A percentile compares a stretch with the other conserved stretches of the same genome.
These are phyloP conservation scores for Leucoraja ocellata DNA, from an alignment of 2,797 vertebrate species.

Conservation along the genomic window DNA sequence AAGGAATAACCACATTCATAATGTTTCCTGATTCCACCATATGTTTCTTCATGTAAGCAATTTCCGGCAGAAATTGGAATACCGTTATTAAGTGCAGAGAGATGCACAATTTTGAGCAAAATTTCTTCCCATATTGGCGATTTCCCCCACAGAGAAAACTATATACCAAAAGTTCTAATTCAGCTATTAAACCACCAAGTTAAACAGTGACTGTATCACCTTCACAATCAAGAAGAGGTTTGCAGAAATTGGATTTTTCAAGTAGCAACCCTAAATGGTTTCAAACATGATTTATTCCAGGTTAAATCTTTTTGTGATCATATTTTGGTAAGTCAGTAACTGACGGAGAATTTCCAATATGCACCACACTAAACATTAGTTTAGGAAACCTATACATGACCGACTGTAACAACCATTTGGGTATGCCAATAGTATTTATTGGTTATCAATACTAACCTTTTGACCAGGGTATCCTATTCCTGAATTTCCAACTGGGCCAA, in stretches of 20 bases:
- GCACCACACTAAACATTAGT: neutral
- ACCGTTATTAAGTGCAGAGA: neutral
- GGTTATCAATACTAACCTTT: constrained; percentile 59
- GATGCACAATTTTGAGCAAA: neutral
- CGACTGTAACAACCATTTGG: neutral
- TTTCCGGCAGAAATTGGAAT: neutral
- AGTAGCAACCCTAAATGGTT: neutral
- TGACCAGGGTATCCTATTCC: constrained; percentile 60
- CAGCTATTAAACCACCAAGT: neutral
- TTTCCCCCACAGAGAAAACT: neutral
- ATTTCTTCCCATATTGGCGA: neutral
- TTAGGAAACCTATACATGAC: neutral
- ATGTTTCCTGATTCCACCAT: neutral
- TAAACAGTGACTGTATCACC: neutral
- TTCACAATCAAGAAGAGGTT: neutral
- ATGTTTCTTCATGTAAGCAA: neutral
- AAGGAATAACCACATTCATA: neutral
- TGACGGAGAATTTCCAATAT: neutral
- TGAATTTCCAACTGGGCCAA: constrained; percentile 59
- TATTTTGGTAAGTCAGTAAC: no score
- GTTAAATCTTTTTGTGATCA: no score
- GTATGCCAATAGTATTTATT: neutral
- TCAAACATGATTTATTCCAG: no score
- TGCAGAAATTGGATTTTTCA: no score
- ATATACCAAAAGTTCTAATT: neutral